phyloP scores from a whole-genome alignment of 2,888 invertebrate genomes.

The Trissolcus japonicus region DNA sequence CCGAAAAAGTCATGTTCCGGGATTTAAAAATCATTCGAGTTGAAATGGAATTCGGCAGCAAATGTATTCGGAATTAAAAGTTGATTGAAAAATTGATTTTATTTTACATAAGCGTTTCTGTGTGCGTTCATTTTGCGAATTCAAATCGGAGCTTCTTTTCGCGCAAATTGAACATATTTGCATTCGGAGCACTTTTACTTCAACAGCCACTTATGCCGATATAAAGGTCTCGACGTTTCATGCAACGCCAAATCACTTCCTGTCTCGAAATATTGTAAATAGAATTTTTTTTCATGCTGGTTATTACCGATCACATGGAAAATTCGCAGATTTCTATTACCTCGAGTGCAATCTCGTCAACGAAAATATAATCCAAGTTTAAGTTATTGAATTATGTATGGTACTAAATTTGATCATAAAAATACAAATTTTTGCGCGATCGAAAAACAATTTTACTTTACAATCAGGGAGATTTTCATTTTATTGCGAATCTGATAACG shows the following conservation, averaged over 20 bases:
- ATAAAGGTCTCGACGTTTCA: constrained; percentile 43
- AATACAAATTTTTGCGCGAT: too few relatives aligned
- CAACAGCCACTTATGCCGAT: constrained; percentile 42
- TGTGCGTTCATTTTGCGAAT: constrained; percentile 35
- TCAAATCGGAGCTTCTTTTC: constrained; percentile 45
- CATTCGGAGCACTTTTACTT: constrained; percentile 52
- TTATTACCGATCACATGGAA: constrained; percentile 16
- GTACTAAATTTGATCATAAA: too few relatives aligned
- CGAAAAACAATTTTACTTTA: constrained; percentile 4
- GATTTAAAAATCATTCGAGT: too few relatives aligned
- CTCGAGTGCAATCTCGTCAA: not conserved
- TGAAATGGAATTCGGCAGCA: too few relatives aligned
- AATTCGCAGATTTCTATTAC: constrained; percentile 1
- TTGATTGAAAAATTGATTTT: constrained; percentile 43
- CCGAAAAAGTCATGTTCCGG: too few relatives aligned
- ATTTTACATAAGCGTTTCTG: constrained; percentile 36
- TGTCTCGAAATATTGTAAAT: constrained; percentile 36
- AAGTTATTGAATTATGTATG: constrained; percentile 2
- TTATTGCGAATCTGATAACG: not conserved
- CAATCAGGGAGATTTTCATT: not conserved
- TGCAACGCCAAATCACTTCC: constrained; percentile 36
- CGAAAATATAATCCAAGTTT: not conserved
- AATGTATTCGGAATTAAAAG: constrained; percentile 14
- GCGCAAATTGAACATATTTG: constrained; percentile 52
- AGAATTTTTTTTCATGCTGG: constrained; percentile 8